A percentile compares a stretch with the other conserved stretches of the same genome.
These are phyloP conservation scores for Anguilla obscura DNA, from an alignment of 2,797 vertebrate species.

Conservation along the genomic window DNA sequence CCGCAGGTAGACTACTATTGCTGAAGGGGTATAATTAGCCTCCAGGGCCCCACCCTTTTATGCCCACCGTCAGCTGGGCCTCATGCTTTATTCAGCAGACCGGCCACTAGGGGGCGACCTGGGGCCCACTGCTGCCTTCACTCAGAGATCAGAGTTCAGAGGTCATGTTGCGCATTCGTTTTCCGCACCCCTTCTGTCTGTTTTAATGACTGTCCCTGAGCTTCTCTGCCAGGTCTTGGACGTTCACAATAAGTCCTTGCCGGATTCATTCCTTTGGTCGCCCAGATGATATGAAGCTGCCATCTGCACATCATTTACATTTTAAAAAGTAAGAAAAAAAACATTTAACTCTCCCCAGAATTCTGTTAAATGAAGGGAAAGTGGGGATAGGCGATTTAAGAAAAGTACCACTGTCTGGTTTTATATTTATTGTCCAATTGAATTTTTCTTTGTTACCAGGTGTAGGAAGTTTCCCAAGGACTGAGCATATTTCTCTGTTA, in stretches of 20 bases:
- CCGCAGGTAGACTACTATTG: constrained; percentile 53
- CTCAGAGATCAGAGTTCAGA: constrained; percentile 26
- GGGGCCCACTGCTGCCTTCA: constrained; percentile 42
- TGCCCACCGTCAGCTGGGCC: constrained; percentile 54
- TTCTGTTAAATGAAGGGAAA: background rate
- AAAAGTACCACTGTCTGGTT: background rate
- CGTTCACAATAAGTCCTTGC: background rate
- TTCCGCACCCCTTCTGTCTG: background rate
- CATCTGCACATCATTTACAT: background rate
- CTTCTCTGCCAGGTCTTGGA: background rate
- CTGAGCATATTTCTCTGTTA: background rate
- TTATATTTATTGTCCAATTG: background rate
- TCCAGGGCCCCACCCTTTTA: constrained; percentile 60
- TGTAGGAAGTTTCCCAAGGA: background rate
- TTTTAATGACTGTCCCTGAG: background rate
- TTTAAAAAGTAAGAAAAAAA: background rate
- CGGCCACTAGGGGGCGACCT: constrained; percentile 51
- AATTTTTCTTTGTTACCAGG: background rate
- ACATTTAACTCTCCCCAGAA: background rate
- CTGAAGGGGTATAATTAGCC: constrained; percentile 71
- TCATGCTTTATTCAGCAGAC: constrained; percentile 68
- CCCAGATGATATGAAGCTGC: background rate
- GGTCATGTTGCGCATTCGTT: background rate
- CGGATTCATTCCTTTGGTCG: too few relatives aligned
- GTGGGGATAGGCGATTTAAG: background rate